phyloP scores from a whole-genome alignment of 2,113 vertebrate species.

The Hippolais icterina region DNA sequence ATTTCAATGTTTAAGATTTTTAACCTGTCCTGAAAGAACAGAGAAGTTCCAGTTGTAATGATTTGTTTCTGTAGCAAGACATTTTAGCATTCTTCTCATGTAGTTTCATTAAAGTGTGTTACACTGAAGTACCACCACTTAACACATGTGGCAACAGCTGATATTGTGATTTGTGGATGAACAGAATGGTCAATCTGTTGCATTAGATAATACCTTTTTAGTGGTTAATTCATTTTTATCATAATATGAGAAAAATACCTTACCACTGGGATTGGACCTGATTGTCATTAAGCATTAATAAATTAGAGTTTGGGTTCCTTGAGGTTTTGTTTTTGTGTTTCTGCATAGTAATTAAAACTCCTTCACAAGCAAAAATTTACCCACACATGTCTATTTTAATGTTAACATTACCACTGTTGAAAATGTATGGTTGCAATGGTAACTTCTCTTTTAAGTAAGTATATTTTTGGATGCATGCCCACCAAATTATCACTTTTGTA shows the following conservation, averaged over 20 bases:
- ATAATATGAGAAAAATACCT: not conserved
- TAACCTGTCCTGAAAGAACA: not conserved
- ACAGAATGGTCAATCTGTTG: not conserved
- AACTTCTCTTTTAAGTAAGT: not conserved
- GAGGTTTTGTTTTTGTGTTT: not conserved
- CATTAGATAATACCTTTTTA: not conserved
- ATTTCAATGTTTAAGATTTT: not conserved
- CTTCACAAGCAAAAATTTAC: not conserved
- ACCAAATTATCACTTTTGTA: not conserved
- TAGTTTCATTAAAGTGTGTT: not conserved
- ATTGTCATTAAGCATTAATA: not conserved
- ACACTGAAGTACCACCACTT: not conserved
- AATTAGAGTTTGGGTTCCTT: not conserved
- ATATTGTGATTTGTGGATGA: not conserved
- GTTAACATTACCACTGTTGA: not conserved
- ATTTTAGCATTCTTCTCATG: not conserved
- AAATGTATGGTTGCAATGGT: not conserved
- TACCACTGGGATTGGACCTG: not conserved
- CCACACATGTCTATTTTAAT: not conserved
- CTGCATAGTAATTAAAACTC: not conserved
- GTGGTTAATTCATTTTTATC: not conserved
- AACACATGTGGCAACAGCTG: not conserved
- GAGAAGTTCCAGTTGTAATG: not conserved
- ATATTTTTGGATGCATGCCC: not conserved
- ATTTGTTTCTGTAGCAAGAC: not conserved